phyloP scores from a whole-genome alignment of 2,113 vertebrate genomes.

The Struthidea cinerea region DNA sequence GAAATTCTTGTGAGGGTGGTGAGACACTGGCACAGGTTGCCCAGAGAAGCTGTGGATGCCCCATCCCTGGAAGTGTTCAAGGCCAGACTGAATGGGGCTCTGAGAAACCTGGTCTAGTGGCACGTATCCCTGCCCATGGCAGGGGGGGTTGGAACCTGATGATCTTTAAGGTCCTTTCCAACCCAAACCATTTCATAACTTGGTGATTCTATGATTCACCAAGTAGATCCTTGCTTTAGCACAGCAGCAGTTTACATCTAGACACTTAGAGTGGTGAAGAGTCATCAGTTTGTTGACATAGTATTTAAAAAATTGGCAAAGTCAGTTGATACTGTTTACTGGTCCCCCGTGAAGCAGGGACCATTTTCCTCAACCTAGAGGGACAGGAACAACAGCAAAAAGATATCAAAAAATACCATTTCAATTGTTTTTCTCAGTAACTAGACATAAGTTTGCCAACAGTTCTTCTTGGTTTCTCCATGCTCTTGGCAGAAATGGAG shows the following conservation, averaged over 20 bases:
- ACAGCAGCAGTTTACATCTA: not conserved
- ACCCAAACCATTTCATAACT: not conserved
- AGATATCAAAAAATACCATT: not conserved
- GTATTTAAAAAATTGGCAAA: not conserved
- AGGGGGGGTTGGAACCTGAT: not conserved
- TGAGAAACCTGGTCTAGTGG: not conserved
- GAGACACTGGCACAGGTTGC: not conserved
- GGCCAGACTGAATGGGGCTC: not conserved
- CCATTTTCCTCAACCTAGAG: not conserved
- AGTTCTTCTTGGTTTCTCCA: not conserved
- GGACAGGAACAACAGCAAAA: not conserved
- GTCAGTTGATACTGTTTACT: not conserved
- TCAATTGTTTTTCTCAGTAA: not conserved
- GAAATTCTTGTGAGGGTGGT: not conserved
- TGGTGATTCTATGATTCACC: not conserved
- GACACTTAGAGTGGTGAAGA: not conserved
- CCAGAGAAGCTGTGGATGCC: not conserved
- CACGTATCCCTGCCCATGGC: not conserved
- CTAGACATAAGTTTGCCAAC: not conserved
- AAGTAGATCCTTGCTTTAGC: not conserved
- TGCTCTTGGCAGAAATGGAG: not conserved
- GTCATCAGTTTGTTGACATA: not conserved
- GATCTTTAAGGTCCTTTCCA: not conserved
- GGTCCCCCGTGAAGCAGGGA: not conserved
- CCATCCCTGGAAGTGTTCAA: not conserved